Percentiles rank a stretch among this genome's conserved stretches.
Conservation (phyloP, 2,113 vertebrate species). For the Chauna torquata region DNA sequence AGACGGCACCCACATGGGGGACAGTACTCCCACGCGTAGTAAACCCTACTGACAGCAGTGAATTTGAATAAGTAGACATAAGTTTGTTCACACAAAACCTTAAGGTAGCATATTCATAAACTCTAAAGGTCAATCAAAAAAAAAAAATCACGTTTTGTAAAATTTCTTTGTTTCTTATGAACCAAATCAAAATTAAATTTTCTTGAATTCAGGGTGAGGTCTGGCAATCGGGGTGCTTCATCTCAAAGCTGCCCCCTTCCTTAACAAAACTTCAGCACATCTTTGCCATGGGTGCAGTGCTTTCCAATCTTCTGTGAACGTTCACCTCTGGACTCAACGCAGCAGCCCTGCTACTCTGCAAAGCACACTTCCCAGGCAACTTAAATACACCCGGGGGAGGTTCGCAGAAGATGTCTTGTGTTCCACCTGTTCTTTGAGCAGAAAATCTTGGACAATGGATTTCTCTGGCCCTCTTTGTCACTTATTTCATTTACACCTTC, state of each 20-base stretch:
- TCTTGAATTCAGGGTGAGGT: neutral
- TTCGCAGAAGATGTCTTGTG: neutral
- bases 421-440: neutral
- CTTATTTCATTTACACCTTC: neutral
- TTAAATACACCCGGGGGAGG: neutral
- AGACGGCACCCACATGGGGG: neutral
- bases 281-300: neutral
- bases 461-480: neutral
- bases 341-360: neutral
- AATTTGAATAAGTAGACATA: neutral
- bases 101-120: neutral
- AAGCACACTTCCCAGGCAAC: neutral
- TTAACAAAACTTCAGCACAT: neutral
- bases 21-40: neutral
- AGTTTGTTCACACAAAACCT: neutral
- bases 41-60: neutral
- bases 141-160: neutral
- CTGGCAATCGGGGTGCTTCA: neutral
- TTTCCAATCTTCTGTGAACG: neutral
- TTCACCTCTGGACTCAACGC: neutral
- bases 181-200: neutral
- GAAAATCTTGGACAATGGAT: neutral
- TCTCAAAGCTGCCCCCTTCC: neutral
- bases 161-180: neutral
- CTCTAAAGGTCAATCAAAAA: neutral